Conservation (phyloP, 2,113 vertebrate species). For the Monarcha castaneiventris region DNA sequence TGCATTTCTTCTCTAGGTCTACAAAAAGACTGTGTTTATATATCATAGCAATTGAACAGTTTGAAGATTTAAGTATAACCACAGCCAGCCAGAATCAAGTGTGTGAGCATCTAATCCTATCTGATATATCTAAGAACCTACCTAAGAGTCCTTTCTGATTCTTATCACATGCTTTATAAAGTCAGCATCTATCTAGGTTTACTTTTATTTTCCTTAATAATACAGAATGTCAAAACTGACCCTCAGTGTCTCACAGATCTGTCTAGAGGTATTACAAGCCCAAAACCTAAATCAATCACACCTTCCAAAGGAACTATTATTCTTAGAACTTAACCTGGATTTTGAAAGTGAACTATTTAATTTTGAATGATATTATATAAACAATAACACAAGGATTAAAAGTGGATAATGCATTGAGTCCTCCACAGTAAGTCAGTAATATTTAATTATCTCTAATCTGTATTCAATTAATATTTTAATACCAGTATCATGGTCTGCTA, state of each 20-base stretch:
- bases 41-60: neutral
- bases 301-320: neutral
- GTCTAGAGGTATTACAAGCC: neutral
- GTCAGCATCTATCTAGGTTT: neutral
- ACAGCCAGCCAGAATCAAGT: neutral
- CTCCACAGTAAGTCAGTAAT: neutral
- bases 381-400: neutral
- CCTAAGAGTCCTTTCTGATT: neutral
- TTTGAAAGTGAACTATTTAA: neutral
- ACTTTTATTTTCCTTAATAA: neutral
- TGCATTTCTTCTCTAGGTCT: neutral
- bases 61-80: neutral
- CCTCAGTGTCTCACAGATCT: neutral
- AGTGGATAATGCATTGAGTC: neutral
- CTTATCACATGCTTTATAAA: neutral
- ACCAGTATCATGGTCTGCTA: neutral
- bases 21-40: neutral
- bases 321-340: neutral
- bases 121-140: neutral
- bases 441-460: neutral
- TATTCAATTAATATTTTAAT: neutral
- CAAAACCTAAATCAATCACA: neutral
- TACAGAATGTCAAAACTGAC: neutral
- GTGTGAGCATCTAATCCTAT: neutral
- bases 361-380: neutral